Base-by-base conservation (phyloP, 2,888 invertebrate species). In the Orthosia cruda region DNA sequence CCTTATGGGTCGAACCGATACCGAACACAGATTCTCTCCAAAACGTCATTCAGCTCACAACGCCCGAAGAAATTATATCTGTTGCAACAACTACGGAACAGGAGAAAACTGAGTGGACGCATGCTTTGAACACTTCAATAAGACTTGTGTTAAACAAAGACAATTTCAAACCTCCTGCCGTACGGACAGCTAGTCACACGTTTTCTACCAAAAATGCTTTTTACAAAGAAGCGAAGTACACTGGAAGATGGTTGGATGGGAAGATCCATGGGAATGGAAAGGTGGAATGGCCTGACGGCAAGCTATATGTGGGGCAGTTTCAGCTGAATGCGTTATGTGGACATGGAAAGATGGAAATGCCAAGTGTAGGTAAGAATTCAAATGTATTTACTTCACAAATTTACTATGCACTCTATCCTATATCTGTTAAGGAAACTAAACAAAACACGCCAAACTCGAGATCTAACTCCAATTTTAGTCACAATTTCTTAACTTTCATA, bases 241-340 rank as follows among this genome's bases (percentile, higher is more conserved):
- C 97, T 69, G 99, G 98, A 0, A 97, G 98, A 74, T 99, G 99
- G 99, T 93, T 97, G 77, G 98, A 98, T 90, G 99, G 98, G 0
- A 98, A 98, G 91, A 97, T 99, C 89, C 98, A 99, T 92, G 99
- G 99, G 0, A 97, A 97, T 91, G 99, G 99, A 7, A 98, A 98
- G 92, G 93, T 99, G 76, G 98, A 98, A 89, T 99, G 98, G 98
- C 96, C 97, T 1, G 98, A 99, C 94, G 98, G 98, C 0, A 97
- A 97, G 88, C 96, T 97, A 71, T 99, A 98, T 89, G 97, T 97
- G n/a, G 99, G 99, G 0, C 98, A 98, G 87, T 98, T 99, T 92
- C 97, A 97, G 84, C 97, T 98, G 86, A 98, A 98, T 87, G 94
- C 97, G n/a, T 97, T 98, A 87, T 97, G 97, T 92, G 98, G 98